These are phyloP conservation scores for Glaucomys volans DNA, from an alignment of 2,113 vertebrate species.

Conservation along the genomic window DNA sequence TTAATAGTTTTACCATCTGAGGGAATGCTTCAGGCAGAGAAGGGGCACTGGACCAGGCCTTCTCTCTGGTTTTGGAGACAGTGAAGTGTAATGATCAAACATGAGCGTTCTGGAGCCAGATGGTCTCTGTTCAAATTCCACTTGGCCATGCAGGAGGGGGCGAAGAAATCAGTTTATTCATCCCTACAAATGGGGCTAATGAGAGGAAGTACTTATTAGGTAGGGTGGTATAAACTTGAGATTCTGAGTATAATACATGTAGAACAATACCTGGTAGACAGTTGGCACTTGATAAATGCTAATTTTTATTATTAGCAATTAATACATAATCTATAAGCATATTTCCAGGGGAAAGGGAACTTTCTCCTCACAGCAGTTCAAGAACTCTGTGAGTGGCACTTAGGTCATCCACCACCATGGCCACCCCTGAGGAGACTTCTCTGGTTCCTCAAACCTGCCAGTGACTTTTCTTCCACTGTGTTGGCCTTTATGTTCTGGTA, in stretches of 20 bases:
- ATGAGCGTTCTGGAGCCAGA: not conserved
- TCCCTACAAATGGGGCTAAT: not conserved
- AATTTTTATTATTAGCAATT: not conserved
- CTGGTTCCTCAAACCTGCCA: not conserved
- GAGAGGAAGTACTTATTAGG: not conserved
- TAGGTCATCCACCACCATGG: not conserved
- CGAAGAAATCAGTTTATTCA: not conserved
- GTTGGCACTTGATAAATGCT: not conserved
- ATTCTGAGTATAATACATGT: not conserved
- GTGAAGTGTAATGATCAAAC: not conserved
- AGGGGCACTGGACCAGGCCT: not conserved
- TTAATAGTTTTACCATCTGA: not conserved
- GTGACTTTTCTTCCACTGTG: not conserved
- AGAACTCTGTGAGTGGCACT: not conserved
- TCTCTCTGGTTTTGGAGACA: not conserved
- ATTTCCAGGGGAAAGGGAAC: not conserved
- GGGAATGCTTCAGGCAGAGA: not conserved
- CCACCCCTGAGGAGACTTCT: not conserved
- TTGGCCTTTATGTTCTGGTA: not conserved
- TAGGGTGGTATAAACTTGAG: not conserved
- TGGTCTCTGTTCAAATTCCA: not conserved
- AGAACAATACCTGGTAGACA: constrained; percentile 30
- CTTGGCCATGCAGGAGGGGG: not conserved
- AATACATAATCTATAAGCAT: not conserved
- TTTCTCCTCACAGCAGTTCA: not conserved